A percentile compares a stretch with the other conserved stretches of the same genome.
Conservation (phyloP, 2,797 vertebrate genomes). For the Lutra lutra region DNA sequence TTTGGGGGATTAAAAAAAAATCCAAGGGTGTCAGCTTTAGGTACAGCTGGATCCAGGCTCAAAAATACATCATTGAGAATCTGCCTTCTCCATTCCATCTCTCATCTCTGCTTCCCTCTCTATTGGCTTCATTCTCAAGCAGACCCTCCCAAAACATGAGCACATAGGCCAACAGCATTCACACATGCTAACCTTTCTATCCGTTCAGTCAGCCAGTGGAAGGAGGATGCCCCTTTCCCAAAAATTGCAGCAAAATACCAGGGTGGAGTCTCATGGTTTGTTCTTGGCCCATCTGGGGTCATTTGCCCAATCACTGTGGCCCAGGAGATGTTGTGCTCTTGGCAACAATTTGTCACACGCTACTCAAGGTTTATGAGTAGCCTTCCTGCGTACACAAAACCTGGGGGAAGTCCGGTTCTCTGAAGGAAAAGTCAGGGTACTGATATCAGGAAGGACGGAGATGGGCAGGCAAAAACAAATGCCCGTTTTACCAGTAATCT, state of each 20-base stretch:
- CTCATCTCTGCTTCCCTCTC: not conserved
- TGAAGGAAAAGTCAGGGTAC: not conserved
- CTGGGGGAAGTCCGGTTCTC: not conserved
- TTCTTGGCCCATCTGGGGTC: not conserved
- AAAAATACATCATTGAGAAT: not conserved
- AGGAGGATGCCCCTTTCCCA: not conserved
- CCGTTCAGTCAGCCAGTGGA: not conserved
- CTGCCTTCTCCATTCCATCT: not conserved
- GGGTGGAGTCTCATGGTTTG: not conserved
- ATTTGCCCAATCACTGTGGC: not conserved
- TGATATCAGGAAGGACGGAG: not conserved
- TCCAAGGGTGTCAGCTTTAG: not conserved
- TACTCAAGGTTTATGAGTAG: not conserved
- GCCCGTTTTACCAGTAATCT: not conserved
- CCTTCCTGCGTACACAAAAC: not conserved
- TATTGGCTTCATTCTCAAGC: not conserved
- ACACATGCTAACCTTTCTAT: not conserved
- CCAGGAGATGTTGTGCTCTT: not conserved
- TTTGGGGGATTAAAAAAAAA: not conserved
- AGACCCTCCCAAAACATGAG: not conserved
- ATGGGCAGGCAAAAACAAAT: not conserved
- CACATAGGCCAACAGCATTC: not conserved
- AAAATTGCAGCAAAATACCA: not conserved
- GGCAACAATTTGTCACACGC: not conserved
- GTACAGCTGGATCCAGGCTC: constrained; percentile 35